Percentiles rank a stretch among this genome's conserved stretches.
These are phyloP conservation scores for Pristionchus maxplancki DNA, from an alignment of 2,888 invertebrate genomes.

Conservation along the genomic window DNA sequence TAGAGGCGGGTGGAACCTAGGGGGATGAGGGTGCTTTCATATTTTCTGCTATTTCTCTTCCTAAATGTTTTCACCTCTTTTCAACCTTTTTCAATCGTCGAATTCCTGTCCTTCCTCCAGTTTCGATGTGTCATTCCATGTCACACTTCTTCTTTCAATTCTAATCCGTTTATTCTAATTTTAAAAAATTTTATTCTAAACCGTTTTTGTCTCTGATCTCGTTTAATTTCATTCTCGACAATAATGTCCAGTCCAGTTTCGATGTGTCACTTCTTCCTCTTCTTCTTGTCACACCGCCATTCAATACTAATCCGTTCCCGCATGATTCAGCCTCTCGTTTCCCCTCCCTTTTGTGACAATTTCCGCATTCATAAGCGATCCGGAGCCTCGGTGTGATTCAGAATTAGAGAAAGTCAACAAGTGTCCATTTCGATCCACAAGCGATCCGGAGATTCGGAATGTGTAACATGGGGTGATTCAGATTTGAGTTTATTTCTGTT, in stretches of 20 bases:
- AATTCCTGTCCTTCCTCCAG: not conserved
- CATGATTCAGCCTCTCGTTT: not conserved
- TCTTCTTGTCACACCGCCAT: too few species aligned
- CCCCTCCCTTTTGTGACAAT: not conserved
- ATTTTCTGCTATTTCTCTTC: too few species aligned
- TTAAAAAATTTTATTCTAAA: not conserved
- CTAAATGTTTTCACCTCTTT: too few species aligned
- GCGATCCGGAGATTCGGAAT: too few species aligned
- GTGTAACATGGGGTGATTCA: too few species aligned
- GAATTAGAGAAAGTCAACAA: not conserved
- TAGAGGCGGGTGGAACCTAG: not conserved
- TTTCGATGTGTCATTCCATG: not conserved
- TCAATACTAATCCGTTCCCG: not conserved
- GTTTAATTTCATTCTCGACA: too few species aligned
- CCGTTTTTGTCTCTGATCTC: not conserved
- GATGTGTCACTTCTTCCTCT: not conserved
- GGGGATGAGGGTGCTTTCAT: not conserved
- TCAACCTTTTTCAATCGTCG: too few species aligned
- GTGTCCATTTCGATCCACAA: too few species aligned
- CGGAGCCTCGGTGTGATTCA: not conserved
- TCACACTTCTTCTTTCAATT: not conserved
- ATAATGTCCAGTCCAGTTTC: not conserved
- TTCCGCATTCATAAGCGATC: constrained; percentile 24
- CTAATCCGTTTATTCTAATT: not conserved
- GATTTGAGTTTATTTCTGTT: too few species aligned